These are phyloP conservation scores for Enoplolaimus lenunculus DNA, from an alignment of 2,888 invertebrate genomes.

Conservation along the genomic window DNA sequence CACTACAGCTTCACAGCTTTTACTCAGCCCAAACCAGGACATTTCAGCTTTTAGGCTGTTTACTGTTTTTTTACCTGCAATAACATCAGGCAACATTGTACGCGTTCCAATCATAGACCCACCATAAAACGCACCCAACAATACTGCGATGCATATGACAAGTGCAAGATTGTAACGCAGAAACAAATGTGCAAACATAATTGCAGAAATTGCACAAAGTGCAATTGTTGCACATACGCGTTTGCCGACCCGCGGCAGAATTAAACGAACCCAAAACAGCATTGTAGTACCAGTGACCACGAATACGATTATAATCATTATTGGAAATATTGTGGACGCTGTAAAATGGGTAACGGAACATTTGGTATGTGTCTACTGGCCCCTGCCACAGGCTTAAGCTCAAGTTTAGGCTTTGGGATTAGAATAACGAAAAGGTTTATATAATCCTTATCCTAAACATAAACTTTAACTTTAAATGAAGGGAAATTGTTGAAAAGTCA, in stretches of 20 bases:
- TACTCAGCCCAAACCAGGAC: no score
- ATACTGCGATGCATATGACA: background rate
- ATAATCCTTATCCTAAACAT: no score
- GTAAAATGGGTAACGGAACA: no score
- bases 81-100: constrained; percentile 14
- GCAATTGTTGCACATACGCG: background rate
- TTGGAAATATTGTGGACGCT: background rate
- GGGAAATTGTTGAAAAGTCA: no score
- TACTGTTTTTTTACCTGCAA: no score
- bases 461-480: no score
- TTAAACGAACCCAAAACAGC: background rate
- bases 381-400: no score
- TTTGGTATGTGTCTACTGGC: no score
- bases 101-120: background rate
- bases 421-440: no score
- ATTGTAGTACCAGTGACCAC: background rate
- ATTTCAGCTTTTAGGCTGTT: no score
- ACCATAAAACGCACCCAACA: constrained; percentile 1
- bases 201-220: background rate
- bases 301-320: background rate
- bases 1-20: no score
- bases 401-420: no score
- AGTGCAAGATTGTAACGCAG: constrained; percentile 4
- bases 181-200: constrained; percentile 8
- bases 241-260: constrained; percentile 11